phyloP scores from a whole-genome alignment of 2,797 vertebrate genomes.

The Gadopsis bispinosus region DNA sequence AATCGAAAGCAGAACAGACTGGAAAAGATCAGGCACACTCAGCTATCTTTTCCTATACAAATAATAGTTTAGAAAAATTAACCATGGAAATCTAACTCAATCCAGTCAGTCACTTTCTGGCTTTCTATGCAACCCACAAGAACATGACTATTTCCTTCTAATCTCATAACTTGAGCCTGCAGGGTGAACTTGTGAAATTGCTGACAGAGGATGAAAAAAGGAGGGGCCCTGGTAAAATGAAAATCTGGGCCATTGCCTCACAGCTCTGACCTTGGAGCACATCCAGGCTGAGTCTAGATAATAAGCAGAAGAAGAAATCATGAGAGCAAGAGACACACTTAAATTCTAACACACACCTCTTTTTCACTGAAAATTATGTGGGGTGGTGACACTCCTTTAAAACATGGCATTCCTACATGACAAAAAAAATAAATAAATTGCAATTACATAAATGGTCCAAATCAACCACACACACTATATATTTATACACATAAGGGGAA shows the following conservation, averaged over 20 bases:
- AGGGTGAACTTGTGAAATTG: conserved; percentile 70
- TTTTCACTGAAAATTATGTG: conserved; percentile 4
- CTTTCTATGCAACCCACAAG: conserved; percentile 29
- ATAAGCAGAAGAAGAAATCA: conserved; percentile 57
- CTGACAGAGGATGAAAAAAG: conserved; percentile 71
- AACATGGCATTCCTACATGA: background rate
- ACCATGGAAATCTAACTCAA: background rate
- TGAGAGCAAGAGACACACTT: conserved; percentile 10
- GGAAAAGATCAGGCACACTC: background rate
- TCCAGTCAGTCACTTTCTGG: background rate
- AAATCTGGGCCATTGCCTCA: conserved; percentile 73
- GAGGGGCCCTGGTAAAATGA: conserved; percentile 52
- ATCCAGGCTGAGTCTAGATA: conserved; percentile 66
- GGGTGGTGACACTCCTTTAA: background rate
- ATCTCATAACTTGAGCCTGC: conserved; percentile 51
- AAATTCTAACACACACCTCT: conserved; percentile 6
- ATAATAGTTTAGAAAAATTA: background rate
- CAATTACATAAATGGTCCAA: background rate
- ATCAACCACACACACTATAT: background rate
- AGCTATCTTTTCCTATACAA: conserved; percentile 8
- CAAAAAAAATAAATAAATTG: background rate
- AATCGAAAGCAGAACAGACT: background rate
- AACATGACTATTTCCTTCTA: conserved; percentile 41
- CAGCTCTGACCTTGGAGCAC: conserved; percentile 72
- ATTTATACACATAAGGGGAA: background rate